Evolutionary conservation across 1,140 invertebrate genomes (phyloP), one percentile per base, ranked within the genome.

Genomic region (Micrasema minimum): DNA sequence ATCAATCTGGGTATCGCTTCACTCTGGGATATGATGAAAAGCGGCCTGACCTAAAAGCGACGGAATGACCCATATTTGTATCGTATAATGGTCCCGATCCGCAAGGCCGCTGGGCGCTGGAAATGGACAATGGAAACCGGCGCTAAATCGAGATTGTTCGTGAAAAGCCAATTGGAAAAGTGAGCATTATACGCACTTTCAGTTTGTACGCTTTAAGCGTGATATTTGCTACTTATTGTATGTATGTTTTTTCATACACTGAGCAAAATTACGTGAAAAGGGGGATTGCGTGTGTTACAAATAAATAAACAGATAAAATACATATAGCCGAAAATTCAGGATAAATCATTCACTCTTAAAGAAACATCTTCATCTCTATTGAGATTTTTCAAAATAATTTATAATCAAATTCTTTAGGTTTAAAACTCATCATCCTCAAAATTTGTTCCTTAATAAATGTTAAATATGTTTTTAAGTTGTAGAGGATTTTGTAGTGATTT

Each of bases 51-150:
- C 37, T 59, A 43, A 43, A 59, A 59, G 14, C 35, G 37, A 16
- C 55, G 22, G 18, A 18, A 22, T 41, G 55, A 43, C 55, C 55
- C 55, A 43, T n/a, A n/a, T 59, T 59, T 59, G 37, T 22, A 22
- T 14, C 16, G 5, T 14, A 37, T 26, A 22, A 20, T 51, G 48
- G 22, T 0, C 18, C 55, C 55, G 23, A 55, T 55, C 12, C 51
- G 23, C 51, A 31, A 55, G 55, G 55, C 37, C 55, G 20, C 4
- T 35, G 16, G 23, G 12, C 23, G 26, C 23, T 55, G 51, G 51
- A 14, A 23, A 26, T 11, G 51, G n/a, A 35, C 23, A 55, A 37
- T 37, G n/a, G 14, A n/a, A 55, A 31, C 9, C n/a, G 14, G 3
- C 4, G n/a, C 12, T 31, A 2, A 2, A 31, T 37, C 18, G 51